phyloP scores from a whole-genome alignment of 2,888 invertebrate species.

The Gasteruption jaculator region DNA sequence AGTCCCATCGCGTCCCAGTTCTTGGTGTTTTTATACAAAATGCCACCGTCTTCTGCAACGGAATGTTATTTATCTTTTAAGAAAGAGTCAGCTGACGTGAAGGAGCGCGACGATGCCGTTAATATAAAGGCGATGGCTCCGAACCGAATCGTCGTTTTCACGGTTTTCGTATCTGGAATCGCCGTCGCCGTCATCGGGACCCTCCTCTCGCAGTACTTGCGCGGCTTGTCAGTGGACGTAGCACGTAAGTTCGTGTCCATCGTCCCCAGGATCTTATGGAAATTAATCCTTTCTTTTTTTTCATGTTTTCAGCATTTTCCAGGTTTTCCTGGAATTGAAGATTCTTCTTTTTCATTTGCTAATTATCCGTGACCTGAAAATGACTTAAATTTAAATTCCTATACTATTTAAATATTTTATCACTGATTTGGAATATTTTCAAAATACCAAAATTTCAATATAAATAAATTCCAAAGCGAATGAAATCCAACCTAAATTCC shows the following conservation, averaged over 20 bases:
- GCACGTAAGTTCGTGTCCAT: conserved; percentile 23
- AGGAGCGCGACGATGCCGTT: conserved; percentile 18
- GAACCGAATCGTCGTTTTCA: conserved; percentile 31
- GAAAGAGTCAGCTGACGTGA: conserved; percentile 25
- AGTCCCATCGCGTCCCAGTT: not conserved
- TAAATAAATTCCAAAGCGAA: too few relatives aligned
- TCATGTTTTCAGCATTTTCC: too few relatives aligned
- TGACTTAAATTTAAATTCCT: too few relatives aligned
- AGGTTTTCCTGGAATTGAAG: too few relatives aligned
- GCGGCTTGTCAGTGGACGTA: conserved; percentile 21
- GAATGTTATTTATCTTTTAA: conserved; percentile 21
- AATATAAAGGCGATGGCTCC: conserved; percentile 27
- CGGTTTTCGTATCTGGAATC: conserved; percentile 37
- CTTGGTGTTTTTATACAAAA: conserved; percentile 20
- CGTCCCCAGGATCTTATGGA: too few relatives aligned
- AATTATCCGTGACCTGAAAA: too few relatives aligned
- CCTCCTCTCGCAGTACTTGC: conserved; percentile 37
- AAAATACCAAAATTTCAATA: too few relatives aligned
- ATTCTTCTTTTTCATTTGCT: too few relatives aligned
- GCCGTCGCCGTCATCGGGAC: conserved; percentile 36
- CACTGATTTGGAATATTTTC: too few relatives aligned
- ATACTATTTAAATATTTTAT: too few relatives aligned
- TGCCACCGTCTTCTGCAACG: conserved; percentile 26
- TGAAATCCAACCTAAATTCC: too few relatives aligned
- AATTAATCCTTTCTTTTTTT: too few relatives aligned